These are phyloP conservation scores for Pseudorhombus dupliciocellatus DNA, from an alignment of 2,113 vertebrate species.

Conservation along the genomic window DNA sequence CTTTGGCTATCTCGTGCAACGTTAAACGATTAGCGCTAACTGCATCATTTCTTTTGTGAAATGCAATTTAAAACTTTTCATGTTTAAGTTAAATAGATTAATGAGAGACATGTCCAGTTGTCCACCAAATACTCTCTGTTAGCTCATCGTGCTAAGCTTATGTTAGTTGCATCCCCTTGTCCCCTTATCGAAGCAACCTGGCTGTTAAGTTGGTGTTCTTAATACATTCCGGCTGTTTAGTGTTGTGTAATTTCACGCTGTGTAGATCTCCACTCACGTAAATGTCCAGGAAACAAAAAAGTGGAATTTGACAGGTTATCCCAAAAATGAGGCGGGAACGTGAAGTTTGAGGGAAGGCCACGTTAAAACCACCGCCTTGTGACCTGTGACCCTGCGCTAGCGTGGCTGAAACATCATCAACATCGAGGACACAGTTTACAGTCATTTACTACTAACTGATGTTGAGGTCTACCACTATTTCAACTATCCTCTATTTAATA, in stretches of 20 bases:
- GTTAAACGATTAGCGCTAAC: not conserved
- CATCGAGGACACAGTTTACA: constrained; percentile 10
- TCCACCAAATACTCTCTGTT: not conserved
- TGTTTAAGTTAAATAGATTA: not conserved
- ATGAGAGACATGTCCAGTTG: not conserved
- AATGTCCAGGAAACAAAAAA: too few species aligned
- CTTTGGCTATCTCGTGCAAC: not conserved
- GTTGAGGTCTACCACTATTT: constrained; percentile 19
- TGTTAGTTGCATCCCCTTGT: not conserved
- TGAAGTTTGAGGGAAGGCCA: not conserved
- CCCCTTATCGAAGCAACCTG: not conserved
- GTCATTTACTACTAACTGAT: not conserved
- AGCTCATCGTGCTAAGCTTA: not conserved
- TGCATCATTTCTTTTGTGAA: not conserved
- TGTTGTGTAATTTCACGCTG: not conserved
- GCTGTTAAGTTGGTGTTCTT: not conserved
- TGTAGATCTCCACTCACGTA: not conserved
- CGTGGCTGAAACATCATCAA: constrained; percentile 22
- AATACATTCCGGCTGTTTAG: too few species aligned
- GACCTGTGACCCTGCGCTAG: not conserved
- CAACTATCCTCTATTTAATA: constrained; percentile 17
- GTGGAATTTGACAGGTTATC: not conserved
- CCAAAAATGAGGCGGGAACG: not conserved
- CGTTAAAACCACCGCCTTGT: not conserved
- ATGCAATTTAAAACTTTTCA: not conserved